A percentile compares a stretch with the other conserved stretches of the same genome.
Evolutionary conservation across 2,888 invertebrate species (phyloP).

Genomic region (Hemicrepidius hirtus): DNA sequence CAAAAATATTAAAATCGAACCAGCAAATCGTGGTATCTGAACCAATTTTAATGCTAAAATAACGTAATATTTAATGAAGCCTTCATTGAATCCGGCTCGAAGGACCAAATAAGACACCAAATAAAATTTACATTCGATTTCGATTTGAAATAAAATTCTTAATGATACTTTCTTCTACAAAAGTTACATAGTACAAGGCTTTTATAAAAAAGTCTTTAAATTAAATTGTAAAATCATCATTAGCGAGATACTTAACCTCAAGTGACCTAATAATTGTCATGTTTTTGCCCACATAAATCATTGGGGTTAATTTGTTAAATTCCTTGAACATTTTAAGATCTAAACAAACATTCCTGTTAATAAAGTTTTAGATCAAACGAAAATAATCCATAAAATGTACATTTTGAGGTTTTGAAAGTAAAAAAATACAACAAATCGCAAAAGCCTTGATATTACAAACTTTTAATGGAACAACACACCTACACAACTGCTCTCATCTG

Average conservation of each 20-base stretch:
- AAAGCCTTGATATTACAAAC: neutral
- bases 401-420: neutral
- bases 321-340: neutral
- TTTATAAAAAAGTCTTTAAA: neutral
- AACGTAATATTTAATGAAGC: too few species aligned
- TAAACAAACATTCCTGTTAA: constrained; percentile 1
- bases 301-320: constrained; percentile 21
- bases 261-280: constrained; percentile 8
- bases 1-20: too few species aligned
- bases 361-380: too few species aligned
- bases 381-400: too few species aligned
- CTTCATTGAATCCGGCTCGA: too few species aligned
- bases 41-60: too few species aligned
- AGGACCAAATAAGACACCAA: too few species aligned
- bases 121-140: too few species aligned
- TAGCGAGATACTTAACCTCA: neutral
- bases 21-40: too few species aligned
- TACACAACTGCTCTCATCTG: too few species aligned
- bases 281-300: constrained; percentile 19
- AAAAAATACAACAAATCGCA: neutral
- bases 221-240: constrained; percentile 7
- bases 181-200: neutral
- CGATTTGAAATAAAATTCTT: too few species aligned
- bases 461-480: neutral
- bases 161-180: too few species aligned